These are phyloP conservation scores for Rapana venosa DNA, from an alignment of 2,888 invertebrate species.

Conservation along the genomic window DNA sequence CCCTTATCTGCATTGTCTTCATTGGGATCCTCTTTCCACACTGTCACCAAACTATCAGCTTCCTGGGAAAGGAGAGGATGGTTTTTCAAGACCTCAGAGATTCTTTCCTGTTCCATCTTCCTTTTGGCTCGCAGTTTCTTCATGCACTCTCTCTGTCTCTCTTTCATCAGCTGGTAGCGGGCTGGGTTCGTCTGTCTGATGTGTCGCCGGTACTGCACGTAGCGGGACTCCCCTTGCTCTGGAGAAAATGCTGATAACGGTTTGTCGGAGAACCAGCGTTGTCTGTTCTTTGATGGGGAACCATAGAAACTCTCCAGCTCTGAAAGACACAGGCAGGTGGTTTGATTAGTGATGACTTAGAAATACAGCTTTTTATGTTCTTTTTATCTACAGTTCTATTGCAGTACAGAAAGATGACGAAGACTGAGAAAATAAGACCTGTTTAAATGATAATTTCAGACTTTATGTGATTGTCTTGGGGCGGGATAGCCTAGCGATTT, in stretches of 20 bases:
- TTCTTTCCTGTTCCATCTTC: not conserved
- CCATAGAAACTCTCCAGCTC: too few species aligned
- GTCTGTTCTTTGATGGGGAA: not conserved
- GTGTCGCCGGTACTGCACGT: slow-evolving; percentile 27
- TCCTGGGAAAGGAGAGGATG: not conserved
- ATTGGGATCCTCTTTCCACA: not conserved
- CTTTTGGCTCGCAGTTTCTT: slow-evolving; percentile 18
- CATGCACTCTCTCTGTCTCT: slow-evolving; percentile 27
- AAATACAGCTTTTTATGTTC: not conserved
- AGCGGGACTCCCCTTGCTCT: slow-evolving; percentile 5
- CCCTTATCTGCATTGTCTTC: not conserved
- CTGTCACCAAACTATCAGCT: not conserved
- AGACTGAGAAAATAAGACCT: too few species aligned
- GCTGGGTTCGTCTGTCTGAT: slow-evolving; percentile 27
- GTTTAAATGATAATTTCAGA: too few species aligned
- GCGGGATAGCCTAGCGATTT: too few species aligned
- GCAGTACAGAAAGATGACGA: too few species aligned
- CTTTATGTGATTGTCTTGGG: too few species aligned
- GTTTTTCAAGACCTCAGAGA: slow-evolving; percentile 6
- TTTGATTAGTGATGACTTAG: not conserved
- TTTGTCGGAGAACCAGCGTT: not conserved
- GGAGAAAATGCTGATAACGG: not conserved
- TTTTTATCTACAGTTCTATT: too few species aligned
- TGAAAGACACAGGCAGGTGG: not conserved
- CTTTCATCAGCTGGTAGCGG: slow-evolving; percentile 26